phyloP scores from a whole-genome alignment of 2,888 invertebrate species.

The Cephus pygmeus region DNA sequence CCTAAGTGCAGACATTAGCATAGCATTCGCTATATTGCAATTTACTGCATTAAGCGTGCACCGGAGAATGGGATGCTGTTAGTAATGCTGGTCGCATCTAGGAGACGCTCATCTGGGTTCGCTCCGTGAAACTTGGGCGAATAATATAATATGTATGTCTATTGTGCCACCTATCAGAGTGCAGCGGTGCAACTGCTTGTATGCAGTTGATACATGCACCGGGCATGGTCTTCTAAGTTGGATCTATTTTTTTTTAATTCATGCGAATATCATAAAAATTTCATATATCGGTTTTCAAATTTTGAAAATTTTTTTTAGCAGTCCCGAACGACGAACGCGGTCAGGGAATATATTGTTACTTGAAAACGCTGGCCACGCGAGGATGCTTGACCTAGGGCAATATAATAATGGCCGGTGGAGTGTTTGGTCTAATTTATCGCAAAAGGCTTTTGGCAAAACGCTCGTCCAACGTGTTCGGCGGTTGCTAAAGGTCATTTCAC shows the following conservation, averaged over 20 bases:
- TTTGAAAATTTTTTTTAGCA: too few relatives aligned
- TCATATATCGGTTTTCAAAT: background rate
- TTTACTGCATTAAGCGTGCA: constrained; percentile 46
- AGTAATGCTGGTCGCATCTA: background rate
- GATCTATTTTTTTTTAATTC: background rate
- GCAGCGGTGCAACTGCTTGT: background rate
- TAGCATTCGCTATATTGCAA: constrained; percentile 48
- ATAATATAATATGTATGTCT: background rate
- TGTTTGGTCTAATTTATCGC: background rate
- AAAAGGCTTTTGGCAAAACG: background rate
- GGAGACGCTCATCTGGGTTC: background rate
- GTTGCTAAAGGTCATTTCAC: background rate
- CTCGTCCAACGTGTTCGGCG: background rate
- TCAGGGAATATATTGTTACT: background rate
- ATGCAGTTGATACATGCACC: background rate
- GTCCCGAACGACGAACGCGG: too few relatives aligned
- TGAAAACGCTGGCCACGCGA: background rate
- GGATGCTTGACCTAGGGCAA: background rate
- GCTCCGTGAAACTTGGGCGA: background rate
- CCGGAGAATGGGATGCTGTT: constrained; percentile 6
- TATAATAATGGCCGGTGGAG: background rate
- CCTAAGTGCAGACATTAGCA: constrained; percentile 52
- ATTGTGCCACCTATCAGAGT: background rate
- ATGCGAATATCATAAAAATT: background rate
- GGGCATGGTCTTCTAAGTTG: background rate